Evolutionary conservation across 2,797 vertebrate genomes (phyloP).

Genomic region (Parotocinclus haroldoi): DNA sequence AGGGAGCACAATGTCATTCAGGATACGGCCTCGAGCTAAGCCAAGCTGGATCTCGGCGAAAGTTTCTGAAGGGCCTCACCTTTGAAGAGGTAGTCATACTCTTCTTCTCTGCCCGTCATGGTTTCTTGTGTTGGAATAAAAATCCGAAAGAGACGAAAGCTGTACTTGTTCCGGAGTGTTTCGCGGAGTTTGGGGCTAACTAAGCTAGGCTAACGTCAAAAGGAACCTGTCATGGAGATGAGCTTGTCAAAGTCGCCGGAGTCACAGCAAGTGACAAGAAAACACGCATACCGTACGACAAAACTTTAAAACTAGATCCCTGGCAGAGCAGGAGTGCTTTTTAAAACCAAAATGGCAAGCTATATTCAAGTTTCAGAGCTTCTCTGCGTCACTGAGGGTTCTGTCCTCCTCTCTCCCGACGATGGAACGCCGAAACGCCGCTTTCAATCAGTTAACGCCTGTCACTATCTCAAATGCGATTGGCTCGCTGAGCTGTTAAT

Average conservation of each 20-base stretch:
- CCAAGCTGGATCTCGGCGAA: too few relatives aligned
- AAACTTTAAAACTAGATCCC: background rate
- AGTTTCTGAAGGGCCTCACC: slow-evolving; percentile 63
- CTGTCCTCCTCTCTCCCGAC: slow-evolving; percentile 13
- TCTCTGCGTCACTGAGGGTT: slow-evolving; percentile 44
- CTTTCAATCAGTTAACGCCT: slow-evolving; percentile 46
- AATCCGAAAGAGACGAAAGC: background rate
- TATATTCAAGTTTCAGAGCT: background rate
- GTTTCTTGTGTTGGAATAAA: slow-evolving; percentile 18
- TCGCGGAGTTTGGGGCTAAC: slow-evolving; percentile 1
- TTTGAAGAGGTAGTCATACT: slow-evolving; percentile 89
- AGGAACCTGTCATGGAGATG: slow-evolving; percentile 23
- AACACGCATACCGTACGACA: slow-evolving; percentile 11
- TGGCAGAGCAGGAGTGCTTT: background rate
- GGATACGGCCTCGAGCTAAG: background rate
- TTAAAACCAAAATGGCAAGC: background rate
- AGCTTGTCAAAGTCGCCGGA: slow-evolving; percentile 17
- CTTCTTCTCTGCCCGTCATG: slow-evolving; percentile 82
- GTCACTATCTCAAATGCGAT: slow-evolving; percentile 47
- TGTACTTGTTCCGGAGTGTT: background rate
- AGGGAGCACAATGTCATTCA: slow-evolving; percentile 2
- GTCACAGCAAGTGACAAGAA: background rate
- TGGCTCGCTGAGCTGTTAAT: slow-evolving; percentile 51
- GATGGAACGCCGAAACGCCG: slow-evolving; percentile 1
- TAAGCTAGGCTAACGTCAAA: slow-evolving; percentile 24